phyloP scores from a whole-genome alignment of 2,797 vertebrate genomes.

The Atherinosoma microstoma region DNA sequence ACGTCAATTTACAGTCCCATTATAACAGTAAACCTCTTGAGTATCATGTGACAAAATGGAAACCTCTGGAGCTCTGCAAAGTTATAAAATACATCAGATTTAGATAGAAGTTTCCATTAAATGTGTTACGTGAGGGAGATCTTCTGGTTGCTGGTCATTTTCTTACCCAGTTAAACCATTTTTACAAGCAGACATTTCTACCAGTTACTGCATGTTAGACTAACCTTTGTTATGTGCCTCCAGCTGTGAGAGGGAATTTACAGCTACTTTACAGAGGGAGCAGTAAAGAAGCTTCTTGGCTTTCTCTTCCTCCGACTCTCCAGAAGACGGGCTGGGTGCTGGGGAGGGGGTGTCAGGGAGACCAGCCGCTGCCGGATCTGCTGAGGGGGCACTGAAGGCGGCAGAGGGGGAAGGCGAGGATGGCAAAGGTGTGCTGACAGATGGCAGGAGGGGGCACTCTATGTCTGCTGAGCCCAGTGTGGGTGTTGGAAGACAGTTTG shows the following conservation, averaged over 20 bases:
- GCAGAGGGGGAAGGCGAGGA: constrained; percentile 54
- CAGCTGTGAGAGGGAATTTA: constrained; percentile 90
- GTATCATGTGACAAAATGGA: not conserved
- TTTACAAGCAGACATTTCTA: constrained; percentile 9
- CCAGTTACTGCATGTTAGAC: constrained; percentile 25
- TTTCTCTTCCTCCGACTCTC: constrained; percentile 87
- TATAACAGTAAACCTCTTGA: constrained; percentile 1
- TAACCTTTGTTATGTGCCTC: constrained; percentile 93
- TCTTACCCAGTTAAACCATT: constrained; percentile 2
- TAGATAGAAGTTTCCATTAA: not conserved
- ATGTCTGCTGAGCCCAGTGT: constrained; percentile 56
- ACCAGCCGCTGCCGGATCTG: constrained; percentile 50
- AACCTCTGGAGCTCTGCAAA: not conserved
- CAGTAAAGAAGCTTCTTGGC: constrained; percentile 90
- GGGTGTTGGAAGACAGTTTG: constrained; percentile 44
- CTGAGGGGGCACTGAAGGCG: constrained; percentile 33
- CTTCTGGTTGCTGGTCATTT: not conserved
- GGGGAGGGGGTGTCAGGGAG: constrained; percentile 60
- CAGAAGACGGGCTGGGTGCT: constrained; percentile 68
- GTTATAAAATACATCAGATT: not conserved
- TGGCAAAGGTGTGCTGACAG: constrained; percentile 57
- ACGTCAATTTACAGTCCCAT: not conserved
- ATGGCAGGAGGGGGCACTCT: constrained; percentile 55
- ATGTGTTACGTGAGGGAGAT: not conserved
- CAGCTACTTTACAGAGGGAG: constrained; percentile 90